phyloP scores from a whole-genome alignment of 2,113 vertebrate species.

The Rostratula benghalensis region DNA sequence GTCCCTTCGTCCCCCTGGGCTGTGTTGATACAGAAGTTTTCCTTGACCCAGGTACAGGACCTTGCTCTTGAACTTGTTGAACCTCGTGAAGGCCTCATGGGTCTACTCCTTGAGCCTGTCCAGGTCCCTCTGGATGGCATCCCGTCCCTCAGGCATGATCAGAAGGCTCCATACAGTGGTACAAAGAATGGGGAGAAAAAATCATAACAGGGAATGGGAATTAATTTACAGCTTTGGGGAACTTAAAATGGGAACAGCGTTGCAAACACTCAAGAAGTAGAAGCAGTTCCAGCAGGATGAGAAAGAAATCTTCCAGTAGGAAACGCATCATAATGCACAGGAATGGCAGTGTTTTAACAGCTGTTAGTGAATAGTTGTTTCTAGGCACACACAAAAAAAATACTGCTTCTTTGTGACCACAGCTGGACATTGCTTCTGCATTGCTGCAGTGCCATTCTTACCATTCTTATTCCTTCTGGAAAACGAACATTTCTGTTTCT shows the following conservation, averaged over 20 bases:
- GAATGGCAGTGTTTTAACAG: neutral
- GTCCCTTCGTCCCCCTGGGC: too few species aligned
- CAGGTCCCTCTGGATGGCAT: neutral
- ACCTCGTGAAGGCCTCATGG: fast-evolving
- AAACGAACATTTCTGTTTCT: neutral
- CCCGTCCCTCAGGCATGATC: fast-evolving
- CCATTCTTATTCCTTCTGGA: neutral
- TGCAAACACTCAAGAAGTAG: neutral
- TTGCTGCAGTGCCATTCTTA: neutral
- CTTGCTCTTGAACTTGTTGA: too few species aligned
- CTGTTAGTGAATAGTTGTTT: neutral
- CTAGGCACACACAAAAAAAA: neutral
- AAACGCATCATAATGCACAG: neutral
- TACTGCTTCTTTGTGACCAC: neutral
- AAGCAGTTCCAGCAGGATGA: neutral
- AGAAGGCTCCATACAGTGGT: neutral
- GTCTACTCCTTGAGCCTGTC: neutral
- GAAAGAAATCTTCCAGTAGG: neutral
- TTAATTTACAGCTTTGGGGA: neutral
- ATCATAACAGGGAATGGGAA: fast-evolving
- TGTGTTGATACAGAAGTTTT: too few species aligned
- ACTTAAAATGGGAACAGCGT: fast-evolving
- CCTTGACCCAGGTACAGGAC: too few species aligned
- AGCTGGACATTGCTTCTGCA: neutral
- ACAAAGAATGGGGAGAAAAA: neutral